Evolutionary conservation across 2,113 vertebrate genomes (phyloP).

Genomic region (Oryzias javanicus): DNA sequence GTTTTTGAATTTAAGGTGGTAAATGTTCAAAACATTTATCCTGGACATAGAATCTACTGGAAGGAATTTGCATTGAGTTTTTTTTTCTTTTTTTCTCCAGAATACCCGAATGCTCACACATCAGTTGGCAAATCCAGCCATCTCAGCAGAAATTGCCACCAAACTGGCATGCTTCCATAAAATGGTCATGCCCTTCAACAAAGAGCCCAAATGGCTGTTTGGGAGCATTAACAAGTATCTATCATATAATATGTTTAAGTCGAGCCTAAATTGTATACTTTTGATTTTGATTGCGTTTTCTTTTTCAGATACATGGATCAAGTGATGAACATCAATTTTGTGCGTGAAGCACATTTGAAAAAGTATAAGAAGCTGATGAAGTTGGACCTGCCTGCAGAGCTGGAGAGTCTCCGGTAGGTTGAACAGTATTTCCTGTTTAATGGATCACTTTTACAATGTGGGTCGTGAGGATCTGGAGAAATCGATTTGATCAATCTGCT

Average conservation of each 20-base stretch:
- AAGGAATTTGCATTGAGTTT: background rate
- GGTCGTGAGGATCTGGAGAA: background rate
- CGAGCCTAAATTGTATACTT: background rate
- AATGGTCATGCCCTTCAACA: constrained; percentile 98
- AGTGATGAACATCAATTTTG: constrained; percentile 82
- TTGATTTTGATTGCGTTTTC: background rate
- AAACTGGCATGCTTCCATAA: constrained; percentile 88
- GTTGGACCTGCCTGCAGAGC: constrained; percentile 82
- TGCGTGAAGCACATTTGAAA: constrained; percentile 73
- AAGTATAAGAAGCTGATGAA: constrained; percentile 83
- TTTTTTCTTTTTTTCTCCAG: constrained; percentile 56
- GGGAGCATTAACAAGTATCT: constrained; percentile 85
- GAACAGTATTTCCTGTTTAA: background rate
- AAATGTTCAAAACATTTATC: too few relatives aligned
- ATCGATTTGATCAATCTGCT: background rate
- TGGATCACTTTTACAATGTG: background rate
- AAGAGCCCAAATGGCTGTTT: constrained; percentile 93
- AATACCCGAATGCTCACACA: constrained; percentile 82
- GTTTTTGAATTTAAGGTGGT: too few relatives aligned
- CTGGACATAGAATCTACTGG: too few relatives aligned
- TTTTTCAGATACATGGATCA: constrained; percentile 85
- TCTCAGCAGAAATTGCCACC: constrained; percentile 84
- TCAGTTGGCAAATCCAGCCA: constrained; percentile 78
- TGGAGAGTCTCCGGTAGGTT: constrained; percentile 83
- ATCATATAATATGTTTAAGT: background rate